phyloP scores from a whole-genome alignment of 1,140 invertebrate genomes.

The Drosophila paulistorum region DNA sequence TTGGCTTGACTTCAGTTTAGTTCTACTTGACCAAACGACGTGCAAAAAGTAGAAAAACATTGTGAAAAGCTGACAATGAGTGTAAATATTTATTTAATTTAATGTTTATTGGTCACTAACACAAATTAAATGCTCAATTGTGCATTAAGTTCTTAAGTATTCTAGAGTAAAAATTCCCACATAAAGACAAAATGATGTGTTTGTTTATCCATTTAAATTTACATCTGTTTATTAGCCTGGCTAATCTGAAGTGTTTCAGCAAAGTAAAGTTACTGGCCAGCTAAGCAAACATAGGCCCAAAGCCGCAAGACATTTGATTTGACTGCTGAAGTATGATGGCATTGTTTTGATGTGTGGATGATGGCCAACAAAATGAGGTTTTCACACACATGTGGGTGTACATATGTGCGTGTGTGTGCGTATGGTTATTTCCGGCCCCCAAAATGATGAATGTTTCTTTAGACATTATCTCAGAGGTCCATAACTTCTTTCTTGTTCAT shows the following conservation, averaged over 20 bases:
- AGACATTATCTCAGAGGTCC: constrained; percentile 4
- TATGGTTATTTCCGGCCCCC: constrained; percentile 30
- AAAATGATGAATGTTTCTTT: constrained; percentile 57
- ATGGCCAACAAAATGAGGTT: background rate
- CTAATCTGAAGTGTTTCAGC: constrained; percentile 2
- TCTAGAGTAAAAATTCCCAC: background rate
- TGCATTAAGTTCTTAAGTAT: constrained; percentile 66
- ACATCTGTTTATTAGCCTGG: background rate
- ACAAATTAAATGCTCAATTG: constrained; percentile 65
- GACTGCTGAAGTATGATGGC: constrained; percentile 9
- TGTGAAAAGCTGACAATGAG: constrained; percentile 42
- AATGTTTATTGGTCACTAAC: constrained; percentile 65
- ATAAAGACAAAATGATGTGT: constrained; percentile 5
- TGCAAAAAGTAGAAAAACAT: constrained; percentile 66
- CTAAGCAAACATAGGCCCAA: constrained; percentile 23
- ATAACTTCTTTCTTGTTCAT: constrained; percentile 45
- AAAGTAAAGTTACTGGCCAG: background rate
- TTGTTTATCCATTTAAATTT: constrained; percentile 38
- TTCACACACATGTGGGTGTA: background rate
- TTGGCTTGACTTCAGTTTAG: constrained; percentile 36
- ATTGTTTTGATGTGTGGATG: too few species aligned
- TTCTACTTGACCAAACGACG: constrained; percentile 35
- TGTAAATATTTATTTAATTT: constrained; percentile 63
- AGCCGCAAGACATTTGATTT: constrained; percentile 47
- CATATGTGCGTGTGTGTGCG: too few species aligned